A percentile compares a stretch with the other conserved stretches of the same genome.
These are phyloP conservation scores for Nephotettix cincticeps DNA, from an alignment of 1,140 invertebrate genomes.

Conservation along the genomic window DNA sequence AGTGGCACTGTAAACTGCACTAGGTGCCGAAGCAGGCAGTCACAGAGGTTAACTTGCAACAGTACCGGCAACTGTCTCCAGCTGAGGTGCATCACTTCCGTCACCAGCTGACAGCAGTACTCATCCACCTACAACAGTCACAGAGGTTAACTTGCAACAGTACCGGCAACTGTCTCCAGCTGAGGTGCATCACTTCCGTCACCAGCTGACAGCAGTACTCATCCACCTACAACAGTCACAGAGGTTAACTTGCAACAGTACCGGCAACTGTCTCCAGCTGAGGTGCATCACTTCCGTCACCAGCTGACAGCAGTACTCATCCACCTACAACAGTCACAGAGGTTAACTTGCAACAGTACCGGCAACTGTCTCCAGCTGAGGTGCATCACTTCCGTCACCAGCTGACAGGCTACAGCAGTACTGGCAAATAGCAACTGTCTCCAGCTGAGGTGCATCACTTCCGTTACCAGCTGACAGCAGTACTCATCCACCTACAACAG, in stretches of 20 bases:
- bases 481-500: neutral
- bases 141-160: neutral
- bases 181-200: neutral
- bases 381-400: neutral
- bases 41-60: conserved; percentile 24
- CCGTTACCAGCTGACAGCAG: neutral
- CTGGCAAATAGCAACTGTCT: neutral
- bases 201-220: conserved; percentile 7
- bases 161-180: neutral
- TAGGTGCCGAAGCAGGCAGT: conserved; percentile 16
- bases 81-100: conserved; percentile 32
- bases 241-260: too few species aligned
- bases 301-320: neutral
- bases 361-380: neutral
- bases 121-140: conserved; percentile 29
- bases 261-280: neutral
- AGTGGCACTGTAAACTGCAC: conserved; percentile 29
- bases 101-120: conserved; percentile 32
- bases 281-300: neutral
- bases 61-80: conserved; percentile 24
- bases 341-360: too few species aligned
- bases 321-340: neutral
- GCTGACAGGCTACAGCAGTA: neutral
- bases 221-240: conserved; percentile 28
- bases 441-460: neutral